Evolutionary conservation across 2,797 vertebrate genomes (phyloP), one percentile per base, ranked within the genome.

Genomic region (Selene dorsalis): DNA sequence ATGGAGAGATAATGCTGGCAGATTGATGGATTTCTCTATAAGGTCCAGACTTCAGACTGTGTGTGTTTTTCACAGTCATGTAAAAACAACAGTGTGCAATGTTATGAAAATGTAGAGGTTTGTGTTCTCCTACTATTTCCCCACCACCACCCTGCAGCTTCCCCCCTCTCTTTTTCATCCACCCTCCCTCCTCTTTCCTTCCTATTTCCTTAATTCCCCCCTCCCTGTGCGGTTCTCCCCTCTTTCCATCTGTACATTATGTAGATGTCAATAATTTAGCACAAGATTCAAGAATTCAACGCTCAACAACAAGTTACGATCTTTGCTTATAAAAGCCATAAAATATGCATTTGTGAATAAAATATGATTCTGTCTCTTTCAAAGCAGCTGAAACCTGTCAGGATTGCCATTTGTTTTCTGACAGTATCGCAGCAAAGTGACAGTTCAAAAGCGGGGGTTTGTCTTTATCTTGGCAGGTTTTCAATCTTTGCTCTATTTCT

Each of bases 401-500:
- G 84, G 87, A 85, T 80, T 85, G 86, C 88, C 89, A 89, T 92
- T 93, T 92, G 89, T 92, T 93, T 90, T 89, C 83, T 93, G 88
- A 94, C 91, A 88, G 85, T 87, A 92, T 89, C 84, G 78, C 52
- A 39, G 85, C 48, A 83, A 93, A 90, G 88, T 93, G 91, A 92
- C 91, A 93, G 91, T 94, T 92, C 89, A 93, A 92, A 94, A 84
- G 89, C 86, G 80, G 87, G 86, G 88, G 83, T 88, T 93, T 90
- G 91, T 93, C 91, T 93, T 92, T 91, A 92, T 93, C 92, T 93
- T 93, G 93, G 91, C 93, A 94, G 92, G 91, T 93, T 93, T 93
- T 94, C 93, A 94, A 91, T 94, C 92, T 93, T 91, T 92, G 91
- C 93, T 93, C 92, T 93, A 93, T 91, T 93, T 93, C 91, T 92